Evolutionary conservation across 2,888 invertebrate genomes (phyloP).

Genomic region (Diplolepis rosae): DNA sequence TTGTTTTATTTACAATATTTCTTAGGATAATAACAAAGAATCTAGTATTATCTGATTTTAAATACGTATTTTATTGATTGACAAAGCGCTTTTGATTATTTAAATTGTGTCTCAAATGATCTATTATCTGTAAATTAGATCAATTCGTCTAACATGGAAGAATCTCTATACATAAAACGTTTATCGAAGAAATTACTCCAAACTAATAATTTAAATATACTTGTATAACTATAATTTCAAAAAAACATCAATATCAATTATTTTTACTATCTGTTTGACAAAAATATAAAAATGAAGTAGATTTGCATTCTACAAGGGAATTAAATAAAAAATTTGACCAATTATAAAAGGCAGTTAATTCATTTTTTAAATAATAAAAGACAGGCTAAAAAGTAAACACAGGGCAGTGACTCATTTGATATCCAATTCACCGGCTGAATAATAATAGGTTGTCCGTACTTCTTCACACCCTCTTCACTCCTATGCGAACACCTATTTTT

Average conservation of each 20-base stretch:
- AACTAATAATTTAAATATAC: not conserved
- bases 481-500: too few relatives aligned
- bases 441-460: not conserved
- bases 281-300: too few relatives aligned
- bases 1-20: too few relatives aligned
- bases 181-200: too few relatives aligned
- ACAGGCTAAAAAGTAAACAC: not conserved
- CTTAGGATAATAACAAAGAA: too few relatives aligned
- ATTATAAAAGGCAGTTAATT: not conserved
- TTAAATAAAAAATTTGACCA: not conserved
- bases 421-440: not conserved
- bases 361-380: not conserved
- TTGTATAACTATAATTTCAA: not conserved
- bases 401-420: slow-evolving; percentile 9
- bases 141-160: not conserved
- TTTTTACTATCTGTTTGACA: too few relatives aligned
- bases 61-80: not conserved
- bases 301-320: too few relatives aligned
- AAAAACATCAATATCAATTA: not conserved
- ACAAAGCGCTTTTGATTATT: not conserved
- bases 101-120: not conserved
- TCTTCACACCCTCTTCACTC: not conserved
- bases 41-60: too few relatives aligned
- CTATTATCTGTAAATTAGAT: not conserved
- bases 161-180: not conserved